Conservation (phyloP, 1,140 invertebrate species). For the Chymomyza costata region DNA sequence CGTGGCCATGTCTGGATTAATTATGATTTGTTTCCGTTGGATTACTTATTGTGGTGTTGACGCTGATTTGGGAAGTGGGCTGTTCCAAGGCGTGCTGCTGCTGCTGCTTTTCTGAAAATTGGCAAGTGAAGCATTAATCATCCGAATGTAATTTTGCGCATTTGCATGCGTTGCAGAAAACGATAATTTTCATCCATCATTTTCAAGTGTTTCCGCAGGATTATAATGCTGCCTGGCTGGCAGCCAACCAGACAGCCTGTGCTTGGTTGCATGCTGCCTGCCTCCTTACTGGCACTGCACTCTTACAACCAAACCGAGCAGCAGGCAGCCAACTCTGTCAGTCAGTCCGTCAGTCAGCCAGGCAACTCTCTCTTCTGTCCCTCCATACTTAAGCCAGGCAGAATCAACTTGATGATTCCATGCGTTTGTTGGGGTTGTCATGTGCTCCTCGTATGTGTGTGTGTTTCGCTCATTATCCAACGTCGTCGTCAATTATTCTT, state of each 20-base stretch:
- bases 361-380: no score
- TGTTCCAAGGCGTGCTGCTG: conserved; percentile 4
- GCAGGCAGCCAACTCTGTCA: no score
- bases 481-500: conserved; percentile 67
- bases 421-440: conserved; percentile 44
- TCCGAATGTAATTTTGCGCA: conserved; percentile 68
- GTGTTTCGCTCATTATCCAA: conserved; percentile 55
- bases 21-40: conserved; percentile 25
- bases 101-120: conserved; percentile 9
- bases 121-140: conserved; percentile 51
- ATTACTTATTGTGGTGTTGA: no score
- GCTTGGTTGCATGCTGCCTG: neutral
- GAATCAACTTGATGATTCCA: conserved; percentile 34
- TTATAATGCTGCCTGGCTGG: conserved; percentile 35
- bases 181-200: conserved; percentile 72
- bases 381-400: no score
- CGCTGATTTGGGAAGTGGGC: conserved; percentile 1
- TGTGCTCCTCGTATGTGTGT: conserved; percentile 22
- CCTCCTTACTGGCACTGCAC: no score
- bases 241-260: neutral
- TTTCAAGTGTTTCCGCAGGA: conserved; percentile 70
- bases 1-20: no score
- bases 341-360: neutral
- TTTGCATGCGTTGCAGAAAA: conserved; percentile 70
- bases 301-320: no score